Percentiles rank a stretch among this genome's conserved stretches.
phyloP scores from a whole-genome alignment of 2,888 invertebrate species.

The Eupithecia pulchellata region DNA sequence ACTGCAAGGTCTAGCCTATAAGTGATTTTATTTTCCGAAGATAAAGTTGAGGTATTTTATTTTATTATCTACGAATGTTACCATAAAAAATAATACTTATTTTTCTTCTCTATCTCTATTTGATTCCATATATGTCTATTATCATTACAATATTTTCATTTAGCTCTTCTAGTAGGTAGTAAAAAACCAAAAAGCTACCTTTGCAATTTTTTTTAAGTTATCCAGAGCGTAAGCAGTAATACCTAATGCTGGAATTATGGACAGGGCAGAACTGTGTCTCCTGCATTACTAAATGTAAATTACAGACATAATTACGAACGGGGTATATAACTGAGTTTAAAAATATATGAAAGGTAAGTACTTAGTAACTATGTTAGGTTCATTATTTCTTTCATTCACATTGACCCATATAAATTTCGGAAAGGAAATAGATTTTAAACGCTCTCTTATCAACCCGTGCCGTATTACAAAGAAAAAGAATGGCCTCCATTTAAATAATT shows the following conservation, averaged over 20 bases:
- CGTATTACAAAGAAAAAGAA: slow-evolving; percentile 21
- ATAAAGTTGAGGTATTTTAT: neutral
- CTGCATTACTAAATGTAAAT: neutral
- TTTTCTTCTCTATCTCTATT: too few relatives aligned
- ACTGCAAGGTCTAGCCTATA: neutral
- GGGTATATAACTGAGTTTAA: neutral
- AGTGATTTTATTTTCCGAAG: neutral
- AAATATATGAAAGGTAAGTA: neutral
- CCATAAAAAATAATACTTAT: neutral
- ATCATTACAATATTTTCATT: neutral
- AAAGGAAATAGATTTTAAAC: neutral
- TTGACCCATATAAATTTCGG: neutral
- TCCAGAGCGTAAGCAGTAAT: neutral
- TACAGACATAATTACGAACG: neutral
- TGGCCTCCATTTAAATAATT: slow-evolving; percentile 45
- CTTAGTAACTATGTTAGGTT: neutral
- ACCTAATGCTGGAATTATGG: neutral
- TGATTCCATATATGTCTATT: too few relatives aligned
- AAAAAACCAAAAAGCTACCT: too few relatives aligned
- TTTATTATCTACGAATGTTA: neutral
- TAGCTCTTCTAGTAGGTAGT: neutral
- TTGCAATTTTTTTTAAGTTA: too few relatives aligned
- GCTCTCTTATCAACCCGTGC: neutral
- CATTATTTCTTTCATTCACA: neutral
- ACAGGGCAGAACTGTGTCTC: neutral